Base-by-base conservation (phyloP, 2,113 vertebrate species). In the Hiodon alosoides region DNA sequence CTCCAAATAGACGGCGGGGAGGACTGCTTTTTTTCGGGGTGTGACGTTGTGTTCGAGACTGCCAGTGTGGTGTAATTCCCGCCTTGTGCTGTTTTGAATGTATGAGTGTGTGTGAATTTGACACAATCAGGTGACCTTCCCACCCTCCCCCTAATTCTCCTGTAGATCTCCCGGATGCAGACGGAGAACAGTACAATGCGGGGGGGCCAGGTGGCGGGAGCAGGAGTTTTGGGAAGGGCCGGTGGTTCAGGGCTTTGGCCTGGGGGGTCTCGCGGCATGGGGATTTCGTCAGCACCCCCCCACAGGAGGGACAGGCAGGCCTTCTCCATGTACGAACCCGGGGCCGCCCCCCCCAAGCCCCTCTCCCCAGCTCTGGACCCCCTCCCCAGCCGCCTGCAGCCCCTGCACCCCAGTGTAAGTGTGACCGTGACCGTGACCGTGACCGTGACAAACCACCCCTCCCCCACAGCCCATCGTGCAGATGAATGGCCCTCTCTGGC, bases 91-190 rank as follows among this genome's bases (percentile, higher is more conserved):
- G 83, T 81, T 65, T 11, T n/a, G 17, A 16, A 4, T 4, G 54
- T 60, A 8, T 4, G 10, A 51, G 47, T 67, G 51, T 73, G 50
- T 53, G 13, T 75, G 59, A 60, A 76, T 69, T 16, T 70, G 53
- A 89, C 81, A 73, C 70, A 80, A 82, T 84, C 77, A 79, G 83
- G 82, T 88, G 80, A 85, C 75, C 54, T 76, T 75, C 83, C 83
- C 78, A 78, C n/a, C 10, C 11, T 57, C 60, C 78, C 69, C 64
- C 79, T 76, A 47, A 50, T 46, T 81, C 76, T 71, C 81, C 84
- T 84, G 80, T 89, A 99, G 97, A 98, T 99, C 89, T 94, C 94
- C 74, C 96, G 97, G 89, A 92, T 97, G 85, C 97, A 99, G 92
- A 92, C 93, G n/a, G 97, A 98, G 89, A 99, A 99, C 89, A 85